phyloP scores from a whole-genome alignment of 2,888 invertebrate species.

The Cephus runcator region DNA sequence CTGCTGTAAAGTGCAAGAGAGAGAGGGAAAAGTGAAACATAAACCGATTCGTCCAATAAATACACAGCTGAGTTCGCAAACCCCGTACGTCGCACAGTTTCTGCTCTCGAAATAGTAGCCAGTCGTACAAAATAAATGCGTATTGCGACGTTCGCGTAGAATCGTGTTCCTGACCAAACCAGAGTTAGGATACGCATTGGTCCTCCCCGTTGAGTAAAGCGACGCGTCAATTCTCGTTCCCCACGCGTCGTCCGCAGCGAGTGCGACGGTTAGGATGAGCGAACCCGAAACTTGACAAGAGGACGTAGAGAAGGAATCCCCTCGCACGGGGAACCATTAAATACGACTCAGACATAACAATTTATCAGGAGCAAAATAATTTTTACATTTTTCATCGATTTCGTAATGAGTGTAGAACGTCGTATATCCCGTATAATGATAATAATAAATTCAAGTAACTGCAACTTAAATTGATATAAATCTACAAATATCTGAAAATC shows the following conservation, averaged over 20 bases:
- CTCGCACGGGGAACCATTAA: not conserved
- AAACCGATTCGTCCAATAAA: not conserved
- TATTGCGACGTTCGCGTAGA: not conserved
- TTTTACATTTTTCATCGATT: not conserved
- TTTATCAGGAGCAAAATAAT: not conserved
- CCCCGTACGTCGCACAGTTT: not conserved
- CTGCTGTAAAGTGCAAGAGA: not conserved
- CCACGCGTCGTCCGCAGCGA: not conserved
- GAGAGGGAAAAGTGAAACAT: not conserved
- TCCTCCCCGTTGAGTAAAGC: not conserved
- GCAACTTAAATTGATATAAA: not conserved
- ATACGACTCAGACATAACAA: not conserved
- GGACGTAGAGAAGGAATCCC: not conserved
- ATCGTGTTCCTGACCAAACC: not conserved
- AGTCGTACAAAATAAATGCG: not conserved
- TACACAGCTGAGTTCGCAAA: not conserved
- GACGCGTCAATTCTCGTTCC: not conserved
- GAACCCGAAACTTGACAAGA: not conserved
- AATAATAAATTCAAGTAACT: not conserved
- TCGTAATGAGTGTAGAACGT: not conserved
- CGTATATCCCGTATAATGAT: not conserved
- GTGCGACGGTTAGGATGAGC: not conserved
- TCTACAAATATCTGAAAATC: not conserved
- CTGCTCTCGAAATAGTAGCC: not conserved
- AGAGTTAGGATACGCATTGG: not conserved